A percentile compares a stretch with the other conserved stretches of the same genome.
Evolutionary conservation across 30 jellyfish, hydroid and myxozoan genomes (phyloP).

Genomic region (Aurelia sp.): DNA sequence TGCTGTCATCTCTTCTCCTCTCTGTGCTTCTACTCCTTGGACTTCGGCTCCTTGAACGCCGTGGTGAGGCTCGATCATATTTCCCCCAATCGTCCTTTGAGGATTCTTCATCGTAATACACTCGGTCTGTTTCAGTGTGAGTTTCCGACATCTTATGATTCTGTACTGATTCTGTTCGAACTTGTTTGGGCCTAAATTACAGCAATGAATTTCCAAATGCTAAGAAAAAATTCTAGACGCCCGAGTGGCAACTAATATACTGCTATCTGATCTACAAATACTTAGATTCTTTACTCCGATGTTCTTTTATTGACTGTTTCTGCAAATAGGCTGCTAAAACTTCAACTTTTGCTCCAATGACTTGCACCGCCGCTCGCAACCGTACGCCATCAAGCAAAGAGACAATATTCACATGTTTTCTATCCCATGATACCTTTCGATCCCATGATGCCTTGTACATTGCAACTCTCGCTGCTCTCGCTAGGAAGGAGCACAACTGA

Average conservation of each 20-base stretch:
- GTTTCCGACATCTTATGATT: no score
- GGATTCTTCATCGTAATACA: constrained; percentile 26
- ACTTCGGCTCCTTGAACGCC: constrained; percentile 43
- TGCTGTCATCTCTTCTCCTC: constrained; percentile 34
- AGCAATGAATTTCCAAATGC: no score
- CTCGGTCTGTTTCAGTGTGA: neutral
- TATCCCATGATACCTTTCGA: constrained; percentile 2
- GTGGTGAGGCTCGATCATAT: constrained; percentile 18
- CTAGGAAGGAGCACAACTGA: constrained; percentile 16
- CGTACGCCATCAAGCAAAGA: neutral
- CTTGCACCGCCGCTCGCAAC: neutral
- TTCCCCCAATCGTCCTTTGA: constrained; percentile 19
- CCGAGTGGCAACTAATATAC: no score
- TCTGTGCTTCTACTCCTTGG: constrained; percentile 48
- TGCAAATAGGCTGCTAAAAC: no score
- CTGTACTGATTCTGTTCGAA: no score
- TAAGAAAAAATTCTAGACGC: no score
- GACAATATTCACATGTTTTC: neutral
- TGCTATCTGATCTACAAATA: no score
- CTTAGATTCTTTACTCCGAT: no score
- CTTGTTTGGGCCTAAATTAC: no score
- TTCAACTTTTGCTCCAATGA: neutral
- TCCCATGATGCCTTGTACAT: no score
- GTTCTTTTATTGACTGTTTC: no score
- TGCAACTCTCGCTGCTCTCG: neutral